Conservation (phyloP, 2,797 vertebrate genomes). For the Ammospiza maritima region DNA sequence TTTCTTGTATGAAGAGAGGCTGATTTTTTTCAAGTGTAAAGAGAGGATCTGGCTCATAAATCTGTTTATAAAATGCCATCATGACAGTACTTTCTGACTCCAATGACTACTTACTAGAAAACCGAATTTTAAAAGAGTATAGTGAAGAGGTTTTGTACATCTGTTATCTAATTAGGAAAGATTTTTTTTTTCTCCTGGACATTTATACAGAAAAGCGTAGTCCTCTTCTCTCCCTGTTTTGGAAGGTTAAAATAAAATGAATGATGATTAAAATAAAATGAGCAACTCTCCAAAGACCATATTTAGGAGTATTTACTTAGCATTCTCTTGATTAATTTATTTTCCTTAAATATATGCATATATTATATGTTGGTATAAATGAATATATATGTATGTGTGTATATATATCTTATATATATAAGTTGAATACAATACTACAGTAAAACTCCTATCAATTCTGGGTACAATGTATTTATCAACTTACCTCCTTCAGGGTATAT, state of each 20-base stretch:
- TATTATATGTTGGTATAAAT: rapidly evolving
- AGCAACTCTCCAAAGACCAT: neutral
- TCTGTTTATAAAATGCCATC: neutral
- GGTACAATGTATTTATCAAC: neutral
- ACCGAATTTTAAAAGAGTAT: neutral
- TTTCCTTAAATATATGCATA: neutral
- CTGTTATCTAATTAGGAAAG: neutral
- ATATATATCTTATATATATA: too few relatives aligned
- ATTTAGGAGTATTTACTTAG: neutral
- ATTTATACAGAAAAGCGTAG: neutral
- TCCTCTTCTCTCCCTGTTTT: neutral
- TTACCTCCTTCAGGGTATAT: neutral
- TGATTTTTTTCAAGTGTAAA: neutral
- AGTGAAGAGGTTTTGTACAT: neutral
- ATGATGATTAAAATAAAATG: neutral
- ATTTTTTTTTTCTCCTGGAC: neutral
- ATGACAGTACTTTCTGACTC: neutral
- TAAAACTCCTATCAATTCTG: neutral
- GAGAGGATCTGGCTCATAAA: neutral
- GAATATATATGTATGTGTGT: neutral
- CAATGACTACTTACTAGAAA: neutral
- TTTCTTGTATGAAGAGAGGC: neutral
- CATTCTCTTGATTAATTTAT: neutral
- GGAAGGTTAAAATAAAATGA: neutral
- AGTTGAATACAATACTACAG: neutral